Evolutionary conservation across 2,888 invertebrate species (phyloP).

Genomic region (Frankliniella intonsa): DNA sequence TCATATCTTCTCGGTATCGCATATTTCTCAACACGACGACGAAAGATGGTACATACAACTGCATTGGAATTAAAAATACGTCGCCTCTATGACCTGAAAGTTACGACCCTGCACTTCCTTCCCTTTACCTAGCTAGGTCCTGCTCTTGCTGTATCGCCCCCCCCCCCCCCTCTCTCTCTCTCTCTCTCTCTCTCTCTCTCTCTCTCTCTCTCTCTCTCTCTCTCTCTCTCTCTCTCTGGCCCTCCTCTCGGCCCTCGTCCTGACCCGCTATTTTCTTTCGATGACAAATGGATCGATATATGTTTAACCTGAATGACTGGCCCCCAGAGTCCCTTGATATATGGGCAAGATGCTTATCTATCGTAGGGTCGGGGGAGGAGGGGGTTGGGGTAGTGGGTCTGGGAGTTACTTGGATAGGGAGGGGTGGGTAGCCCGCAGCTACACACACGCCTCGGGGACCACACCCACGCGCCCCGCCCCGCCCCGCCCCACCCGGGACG

Average conservation of each 20-base stretch:
- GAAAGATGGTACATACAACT: too few relatives aligned
- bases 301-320: slow-evolving; percentile 25
- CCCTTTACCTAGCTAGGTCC: too few relatives aligned
- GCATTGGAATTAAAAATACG: too few relatives aligned
- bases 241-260: not conserved
- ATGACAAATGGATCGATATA: slow-evolving; percentile 27
- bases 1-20: too few relatives aligned
- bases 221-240: not conserved
- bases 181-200: not conserved
- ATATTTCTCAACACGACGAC: too few relatives aligned
- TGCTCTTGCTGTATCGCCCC: not conserved
- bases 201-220: not conserved
- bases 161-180: not conserved
- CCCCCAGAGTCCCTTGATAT: slow-evolving; percentile 18
- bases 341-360: slow-evolving; percentile 22
- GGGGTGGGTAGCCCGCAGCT: not conserved
- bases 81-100: too few relatives aligned
- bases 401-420: too few relatives aligned
- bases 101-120: too few relatives aligned
- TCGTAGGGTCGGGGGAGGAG: not conserved
- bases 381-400: not conserved
- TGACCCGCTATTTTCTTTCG: slow-evolving; percentile 12
- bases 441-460: not conserved
- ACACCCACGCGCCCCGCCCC: not conserved
- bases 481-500: too few relatives aligned